Evolutionary conservation across 2,888 invertebrate genomes (phyloP).

Genomic region (Petrolisthes cinctipes): DNA sequence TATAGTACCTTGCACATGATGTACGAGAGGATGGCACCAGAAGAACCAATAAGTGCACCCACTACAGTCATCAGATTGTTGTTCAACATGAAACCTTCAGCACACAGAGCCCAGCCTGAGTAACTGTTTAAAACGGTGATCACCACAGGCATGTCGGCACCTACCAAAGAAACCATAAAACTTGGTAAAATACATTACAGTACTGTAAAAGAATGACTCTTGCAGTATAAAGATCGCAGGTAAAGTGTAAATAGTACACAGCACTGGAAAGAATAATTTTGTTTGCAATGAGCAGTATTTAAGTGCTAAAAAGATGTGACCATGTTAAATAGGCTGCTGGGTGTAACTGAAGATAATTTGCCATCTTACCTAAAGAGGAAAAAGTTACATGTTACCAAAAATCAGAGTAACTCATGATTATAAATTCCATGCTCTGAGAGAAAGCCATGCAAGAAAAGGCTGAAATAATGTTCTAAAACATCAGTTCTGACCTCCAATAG

Average conservation of each 20-base stretch:
- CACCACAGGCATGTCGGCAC: constrained; percentile 94
- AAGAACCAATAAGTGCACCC: constrained; percentile 90
- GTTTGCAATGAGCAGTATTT: too few species aligned
- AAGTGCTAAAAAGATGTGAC: too few species aligned
- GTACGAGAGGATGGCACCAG: constrained; percentile 91
- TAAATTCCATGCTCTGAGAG: neutral
- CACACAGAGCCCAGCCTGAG: constrained; percentile 93
- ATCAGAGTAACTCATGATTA: too few species aligned
- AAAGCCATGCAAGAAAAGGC: neutral
- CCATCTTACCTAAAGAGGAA: too few species aligned
- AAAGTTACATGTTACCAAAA: too few species aligned
- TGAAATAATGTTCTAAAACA: neutral
- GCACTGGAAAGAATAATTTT: too few species aligned
- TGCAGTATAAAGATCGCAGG: too few species aligned
- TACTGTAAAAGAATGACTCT: neutral
- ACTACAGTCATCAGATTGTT: constrained; percentile 93
- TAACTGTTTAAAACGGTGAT: constrained; percentile 93
- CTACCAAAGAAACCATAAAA: constrained; percentile 70
- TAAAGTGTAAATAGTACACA: too few species aligned
- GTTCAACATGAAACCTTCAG: constrained; percentile 93
- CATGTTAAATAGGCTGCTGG: too few species aligned
- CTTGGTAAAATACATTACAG: neutral
- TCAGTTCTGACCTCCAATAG: constrained; percentile 81
- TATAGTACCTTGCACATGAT: constrained; percentile 88
- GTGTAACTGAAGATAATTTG: too few species aligned